Evolutionary conservation across 1,140 invertebrate genomes (phyloP), one percentile per base, ranked within the genome.

Genomic region (Eumeta japonica): DNA sequence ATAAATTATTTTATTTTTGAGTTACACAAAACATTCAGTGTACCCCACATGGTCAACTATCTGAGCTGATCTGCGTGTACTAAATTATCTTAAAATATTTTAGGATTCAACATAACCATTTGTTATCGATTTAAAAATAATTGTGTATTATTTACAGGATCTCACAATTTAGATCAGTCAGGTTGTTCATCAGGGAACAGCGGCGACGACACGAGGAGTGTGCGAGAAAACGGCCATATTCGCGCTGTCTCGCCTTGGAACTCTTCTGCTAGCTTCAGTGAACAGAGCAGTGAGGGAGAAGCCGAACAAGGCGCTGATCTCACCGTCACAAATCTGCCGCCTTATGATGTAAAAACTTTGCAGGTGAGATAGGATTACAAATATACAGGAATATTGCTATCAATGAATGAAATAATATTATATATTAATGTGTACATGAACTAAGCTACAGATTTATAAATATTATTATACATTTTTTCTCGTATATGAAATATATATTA

Each of bases 261-360:
- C 54, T 67, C 56, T 2, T 70, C 66, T 3, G 55, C 52, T 3
- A 66, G 58, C 31, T 56, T 65, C 51, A 73, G 68, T 46, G 68
- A 73, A 20, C 60, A 62, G 4, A 29, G 31, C 17, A 68, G 63
- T 49, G 68, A 73, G 27, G 50, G 39, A 14, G 58, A 63, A 4
- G 38, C 40, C 15, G 62, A 64, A 1, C 18, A 41, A 10, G 35
- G 45, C n/a, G 52, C 65, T 2, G 70, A 74, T 37, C 55, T 74
- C 10, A 77, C 71, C 15, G 71, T 77, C 3, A 54, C 66, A 28
- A 77, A 77, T 39, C 44, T 77, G 37, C 72, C 72, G 37, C 61
- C 67, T 0, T 67, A 61, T 30, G 67, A 76, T 11, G 52, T 63
- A 3, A n/a, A 30, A 2, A 35, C 60, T 2, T 44, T 73, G 11